phyloP scores from a whole-genome alignment of 2,113 vertebrate species.

The Anoplopoma fimbria region DNA sequence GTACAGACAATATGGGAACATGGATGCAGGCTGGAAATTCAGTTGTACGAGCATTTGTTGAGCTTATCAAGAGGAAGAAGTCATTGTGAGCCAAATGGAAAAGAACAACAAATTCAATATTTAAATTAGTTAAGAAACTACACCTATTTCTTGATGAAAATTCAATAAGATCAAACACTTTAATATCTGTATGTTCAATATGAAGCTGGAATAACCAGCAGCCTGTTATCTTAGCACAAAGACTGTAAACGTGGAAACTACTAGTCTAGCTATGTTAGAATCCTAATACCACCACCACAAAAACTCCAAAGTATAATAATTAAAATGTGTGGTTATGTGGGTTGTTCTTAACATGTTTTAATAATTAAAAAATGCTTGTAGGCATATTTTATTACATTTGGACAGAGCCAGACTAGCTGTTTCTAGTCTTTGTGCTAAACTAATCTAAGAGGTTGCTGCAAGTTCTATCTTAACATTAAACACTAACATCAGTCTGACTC shows the following conservation, averaged over 20 bases:
- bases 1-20: not conserved
- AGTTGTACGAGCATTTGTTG: not conserved
- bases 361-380: not conserved
- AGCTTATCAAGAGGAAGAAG: conserved; percentile 12
- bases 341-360: not conserved
- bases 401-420: not conserved
- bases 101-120: not conserved
- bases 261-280: no score
- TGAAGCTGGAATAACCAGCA: not conserved
- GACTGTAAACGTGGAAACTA: not conserved
- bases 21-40: not conserved
- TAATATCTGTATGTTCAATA: not conserved
- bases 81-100: not conserved
- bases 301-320: not conserved
- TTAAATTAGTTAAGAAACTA: not conserved
- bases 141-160: not conserved
- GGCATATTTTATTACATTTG: not conserved
- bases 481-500: not conserved
- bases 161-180: not conserved
- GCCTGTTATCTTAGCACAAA: not conserved
- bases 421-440: not conserved
- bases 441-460: not conserved
- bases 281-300: not conserved
- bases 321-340: not conserved
- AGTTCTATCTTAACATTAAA: not conserved